Evolutionary conservation across 2,113 vertebrate genomes (phyloP), one percentile per base, ranked within the genome.

Genomic region (Rhinolophus ferrumequinum): DNA sequence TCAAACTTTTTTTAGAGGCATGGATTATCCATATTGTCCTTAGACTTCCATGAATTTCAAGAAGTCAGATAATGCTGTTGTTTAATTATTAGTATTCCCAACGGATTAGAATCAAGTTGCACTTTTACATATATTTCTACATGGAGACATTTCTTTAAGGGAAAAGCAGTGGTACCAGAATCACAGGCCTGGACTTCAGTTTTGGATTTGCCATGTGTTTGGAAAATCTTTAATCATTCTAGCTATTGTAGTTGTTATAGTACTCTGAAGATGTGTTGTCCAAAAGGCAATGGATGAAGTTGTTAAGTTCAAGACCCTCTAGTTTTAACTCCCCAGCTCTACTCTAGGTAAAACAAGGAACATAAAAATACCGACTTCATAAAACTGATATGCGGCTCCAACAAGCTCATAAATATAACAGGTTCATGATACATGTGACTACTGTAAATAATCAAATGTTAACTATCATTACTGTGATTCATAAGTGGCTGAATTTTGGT

Each of bases 261-360:
- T 79, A 90, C 11, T 89, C 66, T 77, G 24, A 88, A 94, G 84
- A 54, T 84, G 8, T 90, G 60, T 80, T 90, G 21, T 80, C 6
- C 24, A 60, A 70, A 24, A 82, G 16, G 0, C 8, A 60, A n/a
- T 35, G 26, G 22, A 35, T 52, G 0, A 13, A 16, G 19, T 81
- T 64, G 28, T 52, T 82, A 88, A 89, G 72, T 54, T 18, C 1
- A 52, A 16, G 52, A 28, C 13, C 26, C 13, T 0, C 64, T 69
- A 44, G 21, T 79, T 93, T 56, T 89, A 87, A 79, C 62, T 88
- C 6, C 73, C 14, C 28, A 64, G 13, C 13, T 73, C 11, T 30
- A 16, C 16, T 73, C 11, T 30, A 30, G 5, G 15, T 82, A 54
- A 86, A 92, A 64, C 60, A 33, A 35, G 5, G 6, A 73, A 85